Conservation (phyloP, 2,888 invertebrate species). For the Sycophila texana region DNA sequence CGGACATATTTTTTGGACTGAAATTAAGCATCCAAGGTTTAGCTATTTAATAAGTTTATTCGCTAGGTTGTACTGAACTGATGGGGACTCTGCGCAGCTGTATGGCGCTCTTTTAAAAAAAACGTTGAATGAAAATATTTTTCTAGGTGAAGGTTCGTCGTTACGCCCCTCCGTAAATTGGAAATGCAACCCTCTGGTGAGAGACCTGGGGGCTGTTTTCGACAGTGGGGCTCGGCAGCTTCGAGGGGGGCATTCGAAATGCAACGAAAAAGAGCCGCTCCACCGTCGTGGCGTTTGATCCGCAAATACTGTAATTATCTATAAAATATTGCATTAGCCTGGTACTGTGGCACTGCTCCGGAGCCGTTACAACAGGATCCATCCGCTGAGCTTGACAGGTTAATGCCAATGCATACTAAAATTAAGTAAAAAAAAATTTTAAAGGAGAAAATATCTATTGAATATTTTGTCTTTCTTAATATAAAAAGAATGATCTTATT, state of each 20-base stretch:
- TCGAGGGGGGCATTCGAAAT: slow-evolving; percentile 48
- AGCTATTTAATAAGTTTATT: neutral
- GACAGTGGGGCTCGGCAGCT: neutral
- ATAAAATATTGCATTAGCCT: slow-evolving; percentile 75
- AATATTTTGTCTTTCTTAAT: too few species aligned
- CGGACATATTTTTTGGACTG: too few species aligned
- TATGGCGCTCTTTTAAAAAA: too few species aligned
- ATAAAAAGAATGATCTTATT: too few species aligned
- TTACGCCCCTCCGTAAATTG: slow-evolving; percentile 22
- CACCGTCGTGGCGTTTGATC: slow-evolving; percentile 72
- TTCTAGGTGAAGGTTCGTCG: too few species aligned
- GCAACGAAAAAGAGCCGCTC: slow-evolving; percentile 49
- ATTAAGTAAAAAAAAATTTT: too few species aligned
- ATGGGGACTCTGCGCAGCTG: neutral
- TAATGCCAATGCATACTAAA: too few species aligned
- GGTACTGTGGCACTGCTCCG: slow-evolving; percentile 25
- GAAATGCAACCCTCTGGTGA: slow-evolving; percentile 22
- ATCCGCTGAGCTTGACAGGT: slow-evolving; percentile 41
- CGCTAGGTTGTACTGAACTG: too few species aligned
- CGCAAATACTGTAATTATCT: slow-evolving; percentile 76
- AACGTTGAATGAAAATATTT: too few species aligned
- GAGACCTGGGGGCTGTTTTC: slow-evolving; percentile 24
- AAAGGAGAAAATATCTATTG: too few species aligned
- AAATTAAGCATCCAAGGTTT: too few species aligned
- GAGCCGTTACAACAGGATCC: neutral